A percentile compares a stretch with the other conserved stretches of the same genome.
These are phyloP conservation scores for Oscarella lobularis DNA, from an alignment of 37 sponge, comb jelly and placozoan genomes.

Conservation along the genomic window DNA sequence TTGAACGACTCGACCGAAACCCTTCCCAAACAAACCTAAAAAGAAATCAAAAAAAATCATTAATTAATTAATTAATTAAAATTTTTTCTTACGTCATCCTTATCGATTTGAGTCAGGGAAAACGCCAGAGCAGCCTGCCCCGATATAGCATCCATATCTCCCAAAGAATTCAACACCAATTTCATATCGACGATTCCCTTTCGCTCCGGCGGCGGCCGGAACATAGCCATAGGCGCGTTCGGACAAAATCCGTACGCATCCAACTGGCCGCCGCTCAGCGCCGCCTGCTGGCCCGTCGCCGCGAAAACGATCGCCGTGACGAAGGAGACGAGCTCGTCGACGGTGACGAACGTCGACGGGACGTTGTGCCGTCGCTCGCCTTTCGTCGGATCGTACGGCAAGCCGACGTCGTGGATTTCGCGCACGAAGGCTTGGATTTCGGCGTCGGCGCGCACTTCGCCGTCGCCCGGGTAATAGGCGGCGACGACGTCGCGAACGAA, in stretches of 20 bases:
- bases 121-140: not conserved
- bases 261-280: constrained; percentile 69
- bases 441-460: not conserved
- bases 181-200: constrained; percentile 26
- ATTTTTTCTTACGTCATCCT: not conserved
- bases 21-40: constrained; percentile 7
- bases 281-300: constrained; percentile 34
- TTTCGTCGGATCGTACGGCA: not conserved
- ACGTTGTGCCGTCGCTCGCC: constrained; percentile 17
- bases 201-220: constrained; percentile 27
- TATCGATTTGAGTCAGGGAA: not conserved
- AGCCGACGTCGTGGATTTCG: not conserved
- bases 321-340: constrained; percentile 23
- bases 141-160: constrained; percentile 9
- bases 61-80: not conserved
- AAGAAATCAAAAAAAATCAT: not conserved
- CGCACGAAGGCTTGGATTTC: not conserved
- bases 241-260: constrained; percentile 39
- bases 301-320: constrained; percentile 55
- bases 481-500: not conserved
- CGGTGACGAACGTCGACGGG: constrained; percentile 14
- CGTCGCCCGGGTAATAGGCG: not conserved
- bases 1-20: constrained; percentile 4
- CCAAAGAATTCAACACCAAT: constrained; percentile 24
- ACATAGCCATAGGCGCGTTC: constrained; percentile 44